These are phyloP conservation scores for Meloidogyne chitwoodi DNA, from an alignment of 1,140 invertebrate genomes.

Conservation along the genomic window DNA sequence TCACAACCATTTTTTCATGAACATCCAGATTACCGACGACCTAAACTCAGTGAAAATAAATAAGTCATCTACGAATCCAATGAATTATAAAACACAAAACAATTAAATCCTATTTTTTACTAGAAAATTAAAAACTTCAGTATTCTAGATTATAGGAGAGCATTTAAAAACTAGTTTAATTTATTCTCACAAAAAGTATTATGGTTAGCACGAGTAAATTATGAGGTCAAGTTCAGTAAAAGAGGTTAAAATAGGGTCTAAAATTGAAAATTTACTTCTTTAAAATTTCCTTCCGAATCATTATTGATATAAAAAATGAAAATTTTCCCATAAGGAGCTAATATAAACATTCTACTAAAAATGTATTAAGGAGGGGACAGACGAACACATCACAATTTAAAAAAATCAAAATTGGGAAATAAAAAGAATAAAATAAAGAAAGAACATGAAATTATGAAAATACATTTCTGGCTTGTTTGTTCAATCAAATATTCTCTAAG, in stretches of 20 bases:
- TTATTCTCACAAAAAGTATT: neutral
- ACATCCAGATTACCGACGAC: slow-evolving; percentile 58
- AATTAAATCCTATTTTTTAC: too few species aligned
- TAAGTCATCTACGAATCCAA: neutral
- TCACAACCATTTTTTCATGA: slow-evolving; percentile 59
- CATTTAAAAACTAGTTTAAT: neutral
- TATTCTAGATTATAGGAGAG: too few species aligned
- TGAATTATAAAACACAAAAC: neutral
- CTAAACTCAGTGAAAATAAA: slow-evolving; percentile 40
- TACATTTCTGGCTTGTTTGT: neutral
- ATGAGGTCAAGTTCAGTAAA: neutral
- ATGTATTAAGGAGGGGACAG: neutral
- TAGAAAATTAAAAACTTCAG: too few species aligned
- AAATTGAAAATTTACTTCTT: neutral
- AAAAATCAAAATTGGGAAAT: neutral
- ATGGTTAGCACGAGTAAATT: neutral
- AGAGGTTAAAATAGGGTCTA: neutral
- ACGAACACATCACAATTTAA: neutral
- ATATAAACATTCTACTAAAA: neutral
- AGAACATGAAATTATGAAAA: slow-evolving; percentile 17
- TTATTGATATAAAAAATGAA: neutral
- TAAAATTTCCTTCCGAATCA: neutral
- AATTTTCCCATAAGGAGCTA: neutral
- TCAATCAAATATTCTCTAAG: slow-evolving; percentile 55
- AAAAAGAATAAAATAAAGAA: slow-evolving; percentile 13